Evolutionary conservation across 2,113 vertebrate species (phyloP), one percentile per base, ranked within the genome.

Genomic region (Hippoglossus stenolepis): DNA sequence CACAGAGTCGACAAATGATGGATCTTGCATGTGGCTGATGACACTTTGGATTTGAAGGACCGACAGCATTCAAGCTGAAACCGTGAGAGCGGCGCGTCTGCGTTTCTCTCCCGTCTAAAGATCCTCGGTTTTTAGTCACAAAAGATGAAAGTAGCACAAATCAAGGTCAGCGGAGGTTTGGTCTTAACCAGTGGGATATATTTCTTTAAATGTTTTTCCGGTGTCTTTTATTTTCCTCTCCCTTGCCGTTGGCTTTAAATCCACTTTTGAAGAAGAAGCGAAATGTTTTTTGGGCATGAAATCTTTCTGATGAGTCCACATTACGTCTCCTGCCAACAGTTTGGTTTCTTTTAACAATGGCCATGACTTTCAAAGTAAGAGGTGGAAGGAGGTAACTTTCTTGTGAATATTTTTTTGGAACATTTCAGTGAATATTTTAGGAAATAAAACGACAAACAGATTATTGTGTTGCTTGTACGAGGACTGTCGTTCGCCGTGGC

Each of bases 51-150:
- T 59, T 21, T 77, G 28, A 74, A 79, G 65, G 56, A 70, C 26
- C 74, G 58, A 10, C 18, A 18, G 21, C 45, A 28, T 61, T 75
- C 14, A 66, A 75, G 28, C 54, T 77, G 60, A 38, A 38, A 71
- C 40, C 3, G 1, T 4, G 24, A 51, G 21, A 72, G 40, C 13
- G 43, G 28, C n/a, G 21, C 23, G 13, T 26, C 43, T 40, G 53
- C 14, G 28, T 64, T 59, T 38, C 17, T 53, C 24, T 24, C 45
- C 45, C 24, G 12, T 57, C 51, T 23, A 49, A 65, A 56, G 76
- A 13, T 5, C 9, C 56, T 67, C 58, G 21, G 58, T 24, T 28
- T 47, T 6, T 64, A 43, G 2, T 13, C 9, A 57, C n/a, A 6
- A 31, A 31, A 31, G 31, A 31, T 31, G 31, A 31, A 31, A 31